phyloP scores from a whole-genome alignment of 30 jellyfish, hydroid and myxozoan genomes.

The Sanderia malayensis region DNA sequence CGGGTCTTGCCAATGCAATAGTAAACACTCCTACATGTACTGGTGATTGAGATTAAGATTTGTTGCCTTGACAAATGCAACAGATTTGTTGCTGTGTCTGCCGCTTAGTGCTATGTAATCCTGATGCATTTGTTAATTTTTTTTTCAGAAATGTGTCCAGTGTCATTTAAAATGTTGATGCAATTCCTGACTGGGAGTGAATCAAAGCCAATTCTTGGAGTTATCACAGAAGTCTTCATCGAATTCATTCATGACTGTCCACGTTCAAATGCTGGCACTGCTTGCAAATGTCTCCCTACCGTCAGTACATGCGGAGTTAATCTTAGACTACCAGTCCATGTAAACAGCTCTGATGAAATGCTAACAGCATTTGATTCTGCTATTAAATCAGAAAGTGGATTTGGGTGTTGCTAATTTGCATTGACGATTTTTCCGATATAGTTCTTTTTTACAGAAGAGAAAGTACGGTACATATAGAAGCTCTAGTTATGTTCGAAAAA shows the following conservation, averaged over 20 bases:
- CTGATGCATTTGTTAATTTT: not conserved
- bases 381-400: slow-evolving; percentile 24
- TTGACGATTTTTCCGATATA: no score
- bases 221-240: not conserved
- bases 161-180: slow-evolving; percentile 12
- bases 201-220: slow-evolving; percentile 32
- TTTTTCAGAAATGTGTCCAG: slow-evolving; percentile 2
- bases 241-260: slow-evolving; percentile 36
- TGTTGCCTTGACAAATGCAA: no score
- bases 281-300: slow-evolving; percentile 41
- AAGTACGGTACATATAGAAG: no score
- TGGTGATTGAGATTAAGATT: no score
- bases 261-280: slow-evolving; percentile 6
- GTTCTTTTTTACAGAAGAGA: no score
- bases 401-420: slow-evolving; percentile 6
- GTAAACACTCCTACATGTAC: no score
- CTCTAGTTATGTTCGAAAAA: no score
- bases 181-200: slow-evolving; percentile 24
- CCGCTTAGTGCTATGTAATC: not conserved
- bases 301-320: slow-evolving; percentile 38
- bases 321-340: slow-evolving; percentile 20
- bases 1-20: no score
- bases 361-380: slow-evolving; percentile 20
- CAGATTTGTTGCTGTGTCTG: slow-evolving; percentile 12
- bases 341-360: slow-evolving; percentile 19